Base-by-base conservation (phyloP, 1,140 invertebrate genomes). In the Brevipalpus yothersi region DNA sequence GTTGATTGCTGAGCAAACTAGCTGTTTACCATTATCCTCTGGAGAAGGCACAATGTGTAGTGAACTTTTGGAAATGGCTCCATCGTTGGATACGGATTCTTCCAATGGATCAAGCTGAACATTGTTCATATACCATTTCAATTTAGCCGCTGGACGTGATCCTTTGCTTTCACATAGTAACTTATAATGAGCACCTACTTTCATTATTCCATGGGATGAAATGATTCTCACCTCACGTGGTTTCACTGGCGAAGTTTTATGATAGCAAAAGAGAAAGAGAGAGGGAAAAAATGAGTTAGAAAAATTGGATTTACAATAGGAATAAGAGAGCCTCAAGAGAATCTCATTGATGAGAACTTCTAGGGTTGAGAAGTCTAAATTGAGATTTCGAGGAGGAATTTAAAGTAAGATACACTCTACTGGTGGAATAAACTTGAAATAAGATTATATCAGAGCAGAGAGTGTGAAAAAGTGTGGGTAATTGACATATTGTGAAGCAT, bases 161-260 rank as follows among this genome's bases (percentile, higher is more conserved):
- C 86, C 86, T 43, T 81, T 82, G 65, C 84, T 85, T 68, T 82
- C 80, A 69, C 86, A 91, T 54, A 85, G 75, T 1, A 89, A 75
- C 67, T 88, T 83, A 72, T 86, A 86, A 67, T 19, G 53, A 56
- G 31, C 47, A 2, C 58, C 61, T 1, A 60, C 60, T 3, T 59
- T 60, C 19, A 66, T 60, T 40, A 62, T 61, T 21, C 54, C 43
- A 8, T 42, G 45, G 8, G 58, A 53, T 13, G 56, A 62, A 23
- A 62, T 66, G 19, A 66, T 64, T 65, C 79, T 78, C 60, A 86
- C 83, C 39, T 79, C 75, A 65, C 84, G 73, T 39, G 84, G 84
- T 75, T 85, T 85, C 65, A 88, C 84, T 87, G 77, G 2, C 51
- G 74, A 76, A 66, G 45, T 58, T 59, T 59, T 61, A 40, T 56